These are phyloP conservation scores for Camponotus fellah DNA, from an alignment of 2,888 invertebrate species.

Conservation along the genomic window DNA sequence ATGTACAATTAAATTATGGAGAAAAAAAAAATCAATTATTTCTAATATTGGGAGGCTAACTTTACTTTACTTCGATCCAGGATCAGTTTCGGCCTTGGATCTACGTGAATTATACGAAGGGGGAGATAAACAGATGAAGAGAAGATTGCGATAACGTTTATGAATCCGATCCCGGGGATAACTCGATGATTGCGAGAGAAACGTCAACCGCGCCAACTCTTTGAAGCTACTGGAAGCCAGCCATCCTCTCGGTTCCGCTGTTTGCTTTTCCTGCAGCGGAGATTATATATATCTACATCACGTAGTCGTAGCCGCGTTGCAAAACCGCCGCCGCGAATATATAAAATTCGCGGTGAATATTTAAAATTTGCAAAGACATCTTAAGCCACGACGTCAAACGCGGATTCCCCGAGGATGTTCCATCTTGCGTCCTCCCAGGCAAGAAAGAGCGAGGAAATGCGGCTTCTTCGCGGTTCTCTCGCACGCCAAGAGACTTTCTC, in stretches of 20 bases:
- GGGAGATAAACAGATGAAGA: constrained; percentile 6
- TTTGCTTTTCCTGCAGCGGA: constrained; percentile 12
- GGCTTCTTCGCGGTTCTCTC: constrained; percentile 33
- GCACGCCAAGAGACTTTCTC: constrained; percentile 77
- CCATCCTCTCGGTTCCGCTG: constrained; percentile 45
- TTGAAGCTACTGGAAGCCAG: constrained; percentile 9
- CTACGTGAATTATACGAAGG: background rate
- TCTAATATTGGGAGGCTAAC: too few relatives aligned
- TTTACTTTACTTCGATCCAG: background rate
- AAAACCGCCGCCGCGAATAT: constrained; percentile 22
- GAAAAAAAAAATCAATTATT: too few relatives aligned
- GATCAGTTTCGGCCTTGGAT: constrained; percentile 26
- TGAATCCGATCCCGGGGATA: constrained; percentile 40
- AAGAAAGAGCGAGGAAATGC: constrained; percentile 75
- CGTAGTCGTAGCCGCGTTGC: background rate
- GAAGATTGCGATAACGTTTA: constrained; percentile 33
- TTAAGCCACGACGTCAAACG: constrained; percentile 32
- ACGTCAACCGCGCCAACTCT: constrained; percentile 26
- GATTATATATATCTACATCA: constrained; percentile 12
- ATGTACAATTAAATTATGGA: too few relatives aligned
- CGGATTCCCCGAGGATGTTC: constrained; percentile 17
- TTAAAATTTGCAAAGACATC: constrained; percentile 11
- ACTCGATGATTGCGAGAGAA: constrained; percentile 1
- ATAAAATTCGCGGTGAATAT: constrained; percentile 1
- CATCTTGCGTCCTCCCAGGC: constrained; percentile 70